These are phyloP conservation scores for Tympanoctomys barrerae DNA, from an alignment of 2,797 vertebrate species.

Conservation along the genomic window DNA sequence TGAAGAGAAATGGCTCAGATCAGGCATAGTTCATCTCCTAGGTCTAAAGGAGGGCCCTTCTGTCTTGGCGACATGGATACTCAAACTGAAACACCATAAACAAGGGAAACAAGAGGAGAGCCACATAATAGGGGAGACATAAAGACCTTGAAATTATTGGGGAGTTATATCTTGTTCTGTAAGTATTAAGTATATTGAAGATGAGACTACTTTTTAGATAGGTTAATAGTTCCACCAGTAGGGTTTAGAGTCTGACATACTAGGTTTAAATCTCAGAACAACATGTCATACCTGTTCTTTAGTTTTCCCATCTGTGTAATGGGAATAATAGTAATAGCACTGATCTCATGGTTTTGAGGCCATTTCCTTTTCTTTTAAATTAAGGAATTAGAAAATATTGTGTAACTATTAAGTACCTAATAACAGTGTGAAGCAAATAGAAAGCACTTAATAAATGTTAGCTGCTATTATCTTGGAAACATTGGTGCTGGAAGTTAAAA, in stretches of 20 bases:
- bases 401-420: not conserved
- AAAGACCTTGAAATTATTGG: not conserved
- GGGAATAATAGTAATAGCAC: not conserved
- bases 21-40: not conserved
- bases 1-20: not conserved
- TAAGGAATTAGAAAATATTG: not conserved
- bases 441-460: not conserved
- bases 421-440: not conserved
- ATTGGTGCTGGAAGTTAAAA: not conserved
- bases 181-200: not conserved
- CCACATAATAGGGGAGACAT: not conserved
- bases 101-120: not conserved
- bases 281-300: not conserved
- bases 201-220: not conserved
- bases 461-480: not conserved
- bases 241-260: not conserved
- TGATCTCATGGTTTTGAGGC: not conserved
- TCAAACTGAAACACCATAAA: not conserved
- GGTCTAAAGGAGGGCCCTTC: too few relatives aligned
- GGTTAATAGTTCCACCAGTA: not conserved
- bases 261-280: not conserved
- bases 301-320: not conserved
- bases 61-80: slow-evolving; percentile 9
- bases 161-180: not conserved
- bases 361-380: not conserved